phyloP scores from a whole-genome alignment of 1,140 invertebrate species.

The Mizuhopecten yessoensis region DNA sequence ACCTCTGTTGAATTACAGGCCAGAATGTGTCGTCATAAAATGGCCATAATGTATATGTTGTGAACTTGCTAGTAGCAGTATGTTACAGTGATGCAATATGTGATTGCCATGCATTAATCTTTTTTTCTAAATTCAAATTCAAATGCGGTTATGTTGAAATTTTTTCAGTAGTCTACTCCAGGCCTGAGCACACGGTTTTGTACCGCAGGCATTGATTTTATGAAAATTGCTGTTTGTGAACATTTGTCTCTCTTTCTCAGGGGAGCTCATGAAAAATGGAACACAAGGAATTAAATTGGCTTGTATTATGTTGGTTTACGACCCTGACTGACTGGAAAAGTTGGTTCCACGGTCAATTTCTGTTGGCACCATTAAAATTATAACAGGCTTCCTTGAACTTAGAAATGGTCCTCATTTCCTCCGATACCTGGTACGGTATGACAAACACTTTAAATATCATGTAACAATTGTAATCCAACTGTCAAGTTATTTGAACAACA shows the following conservation, averaged over 20 bases:
- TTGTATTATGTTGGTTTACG: background rate
- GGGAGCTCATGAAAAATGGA: conserved; percentile 38
- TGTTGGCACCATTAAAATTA: background rate
- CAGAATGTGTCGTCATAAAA: too few species aligned
- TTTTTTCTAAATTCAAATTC: conserved; percentile 26
- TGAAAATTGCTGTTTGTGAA: conserved; percentile 39
- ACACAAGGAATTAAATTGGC: conserved; percentile 25
- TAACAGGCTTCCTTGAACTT: conserved; percentile 14
- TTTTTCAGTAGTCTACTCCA: background rate
- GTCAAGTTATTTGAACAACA: too few species aligned
- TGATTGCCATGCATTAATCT: background rate
- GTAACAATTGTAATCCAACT: too few species aligned
- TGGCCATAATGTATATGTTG: too few species aligned
- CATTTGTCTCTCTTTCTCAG: conserved; percentile 6
- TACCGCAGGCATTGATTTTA: conserved; percentile 12
- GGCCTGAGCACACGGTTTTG: background rate
- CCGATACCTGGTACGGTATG: too few species aligned
- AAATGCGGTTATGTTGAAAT: conserved; percentile 28
- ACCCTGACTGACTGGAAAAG: background rate
- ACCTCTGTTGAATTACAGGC: too few species aligned
- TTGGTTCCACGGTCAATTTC: background rate
- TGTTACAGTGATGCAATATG: background rate
- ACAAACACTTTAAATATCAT: too few species aligned
- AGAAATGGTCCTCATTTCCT: too few species aligned
- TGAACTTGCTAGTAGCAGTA: background rate